Conservation (phyloP, 2,113 vertebrate genomes). For the Notechis scutatus region DNA sequence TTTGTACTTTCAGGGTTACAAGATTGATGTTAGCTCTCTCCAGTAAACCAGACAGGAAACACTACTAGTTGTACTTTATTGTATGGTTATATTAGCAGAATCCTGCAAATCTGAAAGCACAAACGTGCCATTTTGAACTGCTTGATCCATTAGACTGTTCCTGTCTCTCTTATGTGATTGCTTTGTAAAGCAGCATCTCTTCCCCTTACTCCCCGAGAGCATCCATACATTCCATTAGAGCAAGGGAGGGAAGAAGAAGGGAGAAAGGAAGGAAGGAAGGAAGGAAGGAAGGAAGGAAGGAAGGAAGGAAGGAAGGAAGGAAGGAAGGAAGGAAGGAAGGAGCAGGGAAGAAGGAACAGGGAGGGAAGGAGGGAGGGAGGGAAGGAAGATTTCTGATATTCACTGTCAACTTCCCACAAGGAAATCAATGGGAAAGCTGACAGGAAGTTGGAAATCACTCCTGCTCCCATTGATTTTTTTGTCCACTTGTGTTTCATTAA, state of each 20-base stretch:
- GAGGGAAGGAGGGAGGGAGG: not conserved
- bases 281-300: not conserved
- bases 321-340: too few species aligned
- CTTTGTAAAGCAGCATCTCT: not conserved
- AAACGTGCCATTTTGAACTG: not conserved
- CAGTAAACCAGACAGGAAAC: not conserved
- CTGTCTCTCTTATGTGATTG: not conserved
- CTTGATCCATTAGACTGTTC: not conserved
- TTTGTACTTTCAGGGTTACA: not conserved
- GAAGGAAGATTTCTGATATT: not conserved
- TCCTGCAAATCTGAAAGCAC: not conserved
- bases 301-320: not conserved
- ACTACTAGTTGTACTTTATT: not conserved
- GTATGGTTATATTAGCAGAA: not conserved
- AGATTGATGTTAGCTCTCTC: not conserved
- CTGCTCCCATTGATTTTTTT: not conserved
- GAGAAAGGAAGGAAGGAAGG: too few species aligned
- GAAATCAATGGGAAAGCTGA: not conserved
- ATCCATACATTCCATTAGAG: not conserved
- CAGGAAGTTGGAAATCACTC: not conserved
- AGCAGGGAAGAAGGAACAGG: too few species aligned
- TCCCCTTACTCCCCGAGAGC: not conserved
- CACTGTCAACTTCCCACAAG: not conserved
- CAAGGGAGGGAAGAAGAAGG: too few species aligned
- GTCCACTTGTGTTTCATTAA: not conserved